Conservation (phyloP, 2,113 vertebrate species). For the Leucopsar rothschildi region DNA sequence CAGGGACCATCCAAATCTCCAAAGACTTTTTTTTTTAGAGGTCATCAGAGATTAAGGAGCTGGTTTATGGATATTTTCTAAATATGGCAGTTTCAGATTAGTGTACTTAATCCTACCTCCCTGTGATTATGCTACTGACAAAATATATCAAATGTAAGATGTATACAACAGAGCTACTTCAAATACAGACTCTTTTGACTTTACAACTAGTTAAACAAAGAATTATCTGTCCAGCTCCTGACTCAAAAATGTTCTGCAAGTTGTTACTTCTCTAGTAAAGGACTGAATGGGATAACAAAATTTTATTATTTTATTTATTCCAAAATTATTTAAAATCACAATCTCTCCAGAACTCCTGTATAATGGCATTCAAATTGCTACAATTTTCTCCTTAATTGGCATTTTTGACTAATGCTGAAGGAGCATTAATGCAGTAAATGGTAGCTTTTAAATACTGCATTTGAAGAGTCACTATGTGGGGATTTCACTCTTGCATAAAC, state of each 20-base stretch:
- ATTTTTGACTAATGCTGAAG: background rate
- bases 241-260: background rate
- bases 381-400: background rate
- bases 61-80: background rate
- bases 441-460: background rate
- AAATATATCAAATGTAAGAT: background rate
- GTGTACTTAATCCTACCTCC: background rate
- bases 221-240: background rate
- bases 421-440: background rate
- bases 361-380: background rate
- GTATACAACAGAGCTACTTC: background rate
- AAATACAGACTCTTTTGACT: background rate
- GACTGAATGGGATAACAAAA: background rate
- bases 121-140: background rate
- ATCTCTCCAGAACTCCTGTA: background rate
- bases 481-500: background rate
- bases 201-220: background rate
- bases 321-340: background rate
- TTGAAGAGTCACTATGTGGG: background rate
- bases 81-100: background rate
- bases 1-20: background rate
- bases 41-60: background rate
- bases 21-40: background rate
- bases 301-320: background rate
- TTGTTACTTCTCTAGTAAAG: background rate